Evolutionary conservation across 2,888 invertebrate genomes (phyloP).

Genomic region (Nudaria mundana): DNA sequence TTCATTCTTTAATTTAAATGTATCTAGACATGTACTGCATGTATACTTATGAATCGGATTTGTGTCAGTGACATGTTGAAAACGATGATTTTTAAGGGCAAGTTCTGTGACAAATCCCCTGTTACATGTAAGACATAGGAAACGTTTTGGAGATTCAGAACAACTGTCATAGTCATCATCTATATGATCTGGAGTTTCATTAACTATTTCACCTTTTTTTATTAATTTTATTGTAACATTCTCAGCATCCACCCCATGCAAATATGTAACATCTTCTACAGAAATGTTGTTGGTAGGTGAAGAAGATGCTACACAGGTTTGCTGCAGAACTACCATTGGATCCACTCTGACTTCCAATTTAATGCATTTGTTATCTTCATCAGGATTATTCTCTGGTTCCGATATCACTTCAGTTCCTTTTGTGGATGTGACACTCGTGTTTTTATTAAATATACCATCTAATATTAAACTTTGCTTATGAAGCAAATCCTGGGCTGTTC

Average conservation of each 20-base stretch:
- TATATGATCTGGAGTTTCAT: slow-evolving; percentile 10
- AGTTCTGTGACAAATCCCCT: slow-evolving; percentile 80
- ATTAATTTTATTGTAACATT: slow-evolving; percentile 66
- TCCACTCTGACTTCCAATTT: slow-evolving; percentile 86
- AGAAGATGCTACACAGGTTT: slow-evolving; percentile 13
- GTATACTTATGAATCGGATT: slow-evolving; percentile 45
- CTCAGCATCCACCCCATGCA: slow-evolving; percentile 48
- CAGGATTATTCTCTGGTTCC: slow-evolving; percentile 30
- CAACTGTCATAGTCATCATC: no score
- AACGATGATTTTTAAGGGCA: slow-evolving; percentile 82
- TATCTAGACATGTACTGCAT: slow-evolving; percentile 83
- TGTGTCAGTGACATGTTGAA: slow-evolving; percentile 72
- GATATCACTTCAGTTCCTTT: slow-evolving; percentile 22
- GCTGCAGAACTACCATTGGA: slow-evolving; percentile 84
- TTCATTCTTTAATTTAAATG: slow-evolving; percentile 83
- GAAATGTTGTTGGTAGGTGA: slow-evolving; percentile 34
- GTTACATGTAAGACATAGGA: slow-evolving; percentile 79
- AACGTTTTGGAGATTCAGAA: slow-evolving; percentile 57
- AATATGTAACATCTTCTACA: slow-evolving; percentile 44
- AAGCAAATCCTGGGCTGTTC: slow-evolving; percentile 83
- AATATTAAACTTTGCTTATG: slow-evolving; percentile 51
- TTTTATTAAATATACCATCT: slow-evolving; percentile 51
- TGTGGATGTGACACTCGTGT: slow-evolving; percentile 3
- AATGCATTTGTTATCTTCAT: slow-evolving; percentile 54
- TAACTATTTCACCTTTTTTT: slow-evolving; percentile 33